These are phyloP conservation scores for Dallia pectoralis DNA, from an alignment of 2,797 vertebrate species.

Conservation along the genomic window DNA sequence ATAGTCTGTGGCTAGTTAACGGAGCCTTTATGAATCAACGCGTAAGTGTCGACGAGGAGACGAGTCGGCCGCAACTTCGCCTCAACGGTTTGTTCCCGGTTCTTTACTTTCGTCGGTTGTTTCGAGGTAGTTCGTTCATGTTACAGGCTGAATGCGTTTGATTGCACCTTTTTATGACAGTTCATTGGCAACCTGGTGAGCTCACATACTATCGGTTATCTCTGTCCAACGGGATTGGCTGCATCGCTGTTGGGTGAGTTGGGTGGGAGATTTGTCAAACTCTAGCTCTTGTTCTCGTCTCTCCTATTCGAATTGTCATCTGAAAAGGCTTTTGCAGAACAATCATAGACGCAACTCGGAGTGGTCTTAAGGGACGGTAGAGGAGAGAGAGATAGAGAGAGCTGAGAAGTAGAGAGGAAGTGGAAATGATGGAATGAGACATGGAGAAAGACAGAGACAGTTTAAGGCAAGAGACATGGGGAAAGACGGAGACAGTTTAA, in stretches of 20 bases:
- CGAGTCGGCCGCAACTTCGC: constrained; percentile 50
- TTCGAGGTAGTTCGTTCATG: not conserved
- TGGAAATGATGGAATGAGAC: not conserved
- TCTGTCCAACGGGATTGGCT: not conserved
- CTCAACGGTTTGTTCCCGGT: constrained; percentile 48
- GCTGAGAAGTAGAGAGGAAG: constrained; percentile 15
- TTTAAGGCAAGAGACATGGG: too few relatives aligned
- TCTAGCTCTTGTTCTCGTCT: not conserved
- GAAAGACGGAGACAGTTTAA: too few relatives aligned
- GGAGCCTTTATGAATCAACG: constrained; percentile 66
- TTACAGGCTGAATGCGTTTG: not conserved
- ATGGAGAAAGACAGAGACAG: not conserved
- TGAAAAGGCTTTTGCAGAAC: constrained; percentile 58
- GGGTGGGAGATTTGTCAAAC: not conserved
- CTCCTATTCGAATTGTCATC: constrained; percentile 47
- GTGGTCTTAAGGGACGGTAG: constrained; percentile 56
- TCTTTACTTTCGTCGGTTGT: not conserved
- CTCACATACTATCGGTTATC: not conserved
- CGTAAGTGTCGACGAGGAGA: constrained; percentile 60
- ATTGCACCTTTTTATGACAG: not conserved
- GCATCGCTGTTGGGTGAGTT: not conserved
- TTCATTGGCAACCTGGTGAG: not conserved
- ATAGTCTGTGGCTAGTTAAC: constrained; percentile 62
- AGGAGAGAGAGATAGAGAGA: constrained; percentile 44
- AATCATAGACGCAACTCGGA: constrained; percentile 66